These are phyloP conservation scores for Drosophila greeni DNA, from an alignment of 2,888 invertebrate genomes.

Conservation along the genomic window DNA sequence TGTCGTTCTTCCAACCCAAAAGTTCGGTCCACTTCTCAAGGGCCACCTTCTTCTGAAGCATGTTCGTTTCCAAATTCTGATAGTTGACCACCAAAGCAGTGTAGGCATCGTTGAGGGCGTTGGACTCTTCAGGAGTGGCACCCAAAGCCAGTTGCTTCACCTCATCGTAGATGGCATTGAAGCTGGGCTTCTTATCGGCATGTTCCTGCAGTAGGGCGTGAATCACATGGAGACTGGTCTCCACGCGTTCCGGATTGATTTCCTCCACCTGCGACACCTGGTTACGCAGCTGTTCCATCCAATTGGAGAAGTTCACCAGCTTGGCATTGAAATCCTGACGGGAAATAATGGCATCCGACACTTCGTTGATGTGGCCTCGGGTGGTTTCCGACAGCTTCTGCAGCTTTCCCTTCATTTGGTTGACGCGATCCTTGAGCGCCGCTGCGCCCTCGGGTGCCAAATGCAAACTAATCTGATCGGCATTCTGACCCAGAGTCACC, in stretches of 20 bases:
- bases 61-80: conserved; percentile 86
- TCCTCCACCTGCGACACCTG: conserved; percentile 89
- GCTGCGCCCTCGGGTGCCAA: conserved; percentile 88
- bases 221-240: conserved; percentile 86
- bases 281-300: conserved; percentile 86
- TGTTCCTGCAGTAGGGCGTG: conserved; percentile 91
- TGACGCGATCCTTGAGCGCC: conserved; percentile 85
- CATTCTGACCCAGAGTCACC: conserved; percentile 87
- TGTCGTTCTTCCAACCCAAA: conserved; percentile 89
- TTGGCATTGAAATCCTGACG: conserved; percentile 91
- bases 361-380: conserved; percentile 86
- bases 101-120: conserved; percentile 86
- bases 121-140: conserved; percentile 87
- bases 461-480: conserved; percentile 88
- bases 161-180: conserved; percentile 89
- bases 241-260: conserved; percentile 89
- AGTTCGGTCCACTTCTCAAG: conserved; percentile 91
- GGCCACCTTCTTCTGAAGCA: conserved; percentile 86
- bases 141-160: conserved; percentile 86
- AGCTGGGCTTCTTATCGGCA: conserved; percentile 88
- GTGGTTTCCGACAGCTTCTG: conserved; percentile 87
- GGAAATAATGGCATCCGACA: conserved; percentile 89
- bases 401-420: conserved; percentile 86
- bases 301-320: conserved; percentile 87
- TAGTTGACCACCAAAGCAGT: conserved; percentile 87